Conservation (phyloP, 1,140 invertebrate genomes). For the Sycobia sp. region DNA sequence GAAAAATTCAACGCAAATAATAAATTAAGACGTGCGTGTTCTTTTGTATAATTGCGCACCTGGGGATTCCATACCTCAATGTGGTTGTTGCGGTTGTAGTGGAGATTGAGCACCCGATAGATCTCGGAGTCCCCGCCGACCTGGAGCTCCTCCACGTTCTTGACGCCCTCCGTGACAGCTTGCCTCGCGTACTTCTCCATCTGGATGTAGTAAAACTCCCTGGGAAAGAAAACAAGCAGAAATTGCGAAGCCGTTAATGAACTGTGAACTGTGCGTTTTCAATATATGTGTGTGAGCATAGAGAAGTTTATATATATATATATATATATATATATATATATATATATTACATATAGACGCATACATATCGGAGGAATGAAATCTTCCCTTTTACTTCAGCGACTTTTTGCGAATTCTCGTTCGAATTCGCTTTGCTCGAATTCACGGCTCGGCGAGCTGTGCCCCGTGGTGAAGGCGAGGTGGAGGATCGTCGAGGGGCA, state of each 20-base stretch:
- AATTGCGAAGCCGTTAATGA: constrained; percentile 23
- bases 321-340: too few species aligned
- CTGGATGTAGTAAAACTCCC: constrained; percentile 99
- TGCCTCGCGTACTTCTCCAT: constrained; percentile 99
- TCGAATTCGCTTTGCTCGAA: not conserved
- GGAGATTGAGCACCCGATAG: constrained; percentile 96
- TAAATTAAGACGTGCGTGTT: constrained; percentile 47
- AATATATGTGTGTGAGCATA: not conserved
- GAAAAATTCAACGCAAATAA: constrained; percentile 11
- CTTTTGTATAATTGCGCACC: constrained; percentile 62
- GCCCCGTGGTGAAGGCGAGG: too few species aligned
- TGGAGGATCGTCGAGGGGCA: too few species aligned
- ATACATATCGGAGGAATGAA: too few species aligned
- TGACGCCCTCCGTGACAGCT: constrained; percentile 94
- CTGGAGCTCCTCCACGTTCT: constrained; percentile 89
- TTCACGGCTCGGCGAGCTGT: constrained; percentile 3
- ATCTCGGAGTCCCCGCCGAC: constrained; percentile 96
- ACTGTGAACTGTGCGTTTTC: not conserved
- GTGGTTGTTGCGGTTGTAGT: constrained; percentile 99
- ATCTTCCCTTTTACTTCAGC: too few species aligned
- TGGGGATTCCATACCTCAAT: constrained; percentile 89
- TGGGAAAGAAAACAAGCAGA: constrained; percentile 74
- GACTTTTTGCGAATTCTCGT: not conserved
- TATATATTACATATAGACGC: too few species aligned
- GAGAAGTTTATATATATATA: not conserved